Evolutionary conservation across 2,797 vertebrate species (phyloP).

Genomic region (Varecia variegata): DNA sequence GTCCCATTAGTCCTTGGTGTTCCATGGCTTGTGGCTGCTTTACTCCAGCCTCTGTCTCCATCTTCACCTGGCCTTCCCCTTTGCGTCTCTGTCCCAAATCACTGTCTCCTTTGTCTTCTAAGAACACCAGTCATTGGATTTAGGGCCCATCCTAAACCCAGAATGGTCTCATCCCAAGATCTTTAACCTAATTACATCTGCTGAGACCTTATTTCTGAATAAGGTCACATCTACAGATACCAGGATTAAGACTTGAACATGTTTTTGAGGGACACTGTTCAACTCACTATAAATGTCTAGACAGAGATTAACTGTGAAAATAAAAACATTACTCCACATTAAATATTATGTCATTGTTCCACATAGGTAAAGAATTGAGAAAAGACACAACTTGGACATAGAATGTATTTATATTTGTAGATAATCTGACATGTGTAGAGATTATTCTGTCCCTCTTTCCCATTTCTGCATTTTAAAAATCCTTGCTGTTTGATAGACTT

Average conservation of each 20-base stretch:
- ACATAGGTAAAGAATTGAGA: neutral
- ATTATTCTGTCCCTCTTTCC: neutral
- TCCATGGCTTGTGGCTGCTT: neutral
- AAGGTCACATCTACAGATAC: neutral
- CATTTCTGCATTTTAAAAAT: neutral
- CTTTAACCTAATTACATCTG: neutral
- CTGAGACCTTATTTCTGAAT: neutral
- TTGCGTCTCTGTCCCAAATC: neutral
- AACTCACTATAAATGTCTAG: neutral
- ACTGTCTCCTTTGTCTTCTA: neutral
- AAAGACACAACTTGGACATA: neutral
- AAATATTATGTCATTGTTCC: neutral
- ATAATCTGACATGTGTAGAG: neutral
- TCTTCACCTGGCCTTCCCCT: neutral
- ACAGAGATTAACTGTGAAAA: neutral
- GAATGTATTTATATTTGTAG: neutral
- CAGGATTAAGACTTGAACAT: neutral
- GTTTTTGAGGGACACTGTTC: neutral
- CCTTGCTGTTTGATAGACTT: neutral
- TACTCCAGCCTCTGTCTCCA: neutral
- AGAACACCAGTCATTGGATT: neutral
- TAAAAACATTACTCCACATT: neutral
- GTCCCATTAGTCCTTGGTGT: fast-evolving
- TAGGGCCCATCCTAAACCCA: neutral
- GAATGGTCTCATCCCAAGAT: neutral